A percentile compares a stretch with the other conserved stretches of the same genome.
Conservation (phyloP, 2,113 vertebrate species). For the Oxyura jamaicensis region DNA sequence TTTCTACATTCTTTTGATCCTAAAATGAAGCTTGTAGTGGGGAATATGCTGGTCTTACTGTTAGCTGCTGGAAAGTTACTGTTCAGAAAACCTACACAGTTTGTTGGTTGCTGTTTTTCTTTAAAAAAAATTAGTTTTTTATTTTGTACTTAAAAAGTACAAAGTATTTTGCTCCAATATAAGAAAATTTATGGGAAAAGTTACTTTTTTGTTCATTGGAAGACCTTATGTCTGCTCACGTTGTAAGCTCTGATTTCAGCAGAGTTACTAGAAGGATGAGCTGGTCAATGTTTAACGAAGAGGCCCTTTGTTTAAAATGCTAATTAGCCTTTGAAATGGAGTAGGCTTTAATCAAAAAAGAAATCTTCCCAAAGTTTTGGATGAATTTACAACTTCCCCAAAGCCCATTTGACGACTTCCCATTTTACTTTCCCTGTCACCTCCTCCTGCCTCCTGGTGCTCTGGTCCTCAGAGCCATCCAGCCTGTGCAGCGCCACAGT, state of each 20-base stretch:
- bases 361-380: neutral
- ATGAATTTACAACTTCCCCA: neutral
- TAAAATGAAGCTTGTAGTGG: neutral
- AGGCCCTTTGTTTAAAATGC: neutral
- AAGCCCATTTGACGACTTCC: neutral
- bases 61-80: neutral
- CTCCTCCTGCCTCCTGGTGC: neutral
- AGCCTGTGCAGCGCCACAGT: too few species aligned
- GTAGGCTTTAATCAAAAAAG: neutral
- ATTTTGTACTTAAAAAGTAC: neutral
- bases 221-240: neutral
- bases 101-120: neutral
- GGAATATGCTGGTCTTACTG: neutral
- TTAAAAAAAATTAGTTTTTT: neutral
- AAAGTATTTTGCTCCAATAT: neutral
- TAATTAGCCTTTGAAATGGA: neutral
- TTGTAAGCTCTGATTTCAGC: neutral
- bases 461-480: neutral
- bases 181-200: neutral
- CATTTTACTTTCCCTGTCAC: neutral
- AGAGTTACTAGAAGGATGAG: neutral
- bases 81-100: neutral
- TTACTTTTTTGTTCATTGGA: neutral
- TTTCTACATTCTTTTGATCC: neutral
- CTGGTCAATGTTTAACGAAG: neutral